These are phyloP conservation scores for Stichodactyla mertensii DNA, from an alignment of 64 coral and sea anemone species.

Conservation along the genomic window DNA sequence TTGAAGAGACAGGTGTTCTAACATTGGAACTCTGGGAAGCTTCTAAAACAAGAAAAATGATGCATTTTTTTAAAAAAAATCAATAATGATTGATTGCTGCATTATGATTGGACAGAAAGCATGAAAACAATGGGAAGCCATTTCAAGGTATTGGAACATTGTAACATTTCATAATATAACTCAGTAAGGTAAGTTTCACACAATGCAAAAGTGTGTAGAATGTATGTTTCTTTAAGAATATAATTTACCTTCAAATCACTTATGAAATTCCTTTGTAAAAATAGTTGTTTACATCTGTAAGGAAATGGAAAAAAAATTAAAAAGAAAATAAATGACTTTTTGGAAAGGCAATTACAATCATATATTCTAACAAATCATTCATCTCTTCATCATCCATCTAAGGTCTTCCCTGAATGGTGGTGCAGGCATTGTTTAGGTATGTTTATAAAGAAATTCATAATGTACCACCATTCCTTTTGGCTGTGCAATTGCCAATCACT, in stretches of 20 bases:
- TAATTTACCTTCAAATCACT: conserved; percentile 70
- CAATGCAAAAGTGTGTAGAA: no score
- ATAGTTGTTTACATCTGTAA: conserved; percentile 85
- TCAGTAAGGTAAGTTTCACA: neutral
- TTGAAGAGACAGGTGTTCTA: conserved; percentile 86
- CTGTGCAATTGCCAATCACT: no score
- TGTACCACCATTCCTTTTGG: no score
- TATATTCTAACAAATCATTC: no score
- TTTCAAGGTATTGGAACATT: neutral
- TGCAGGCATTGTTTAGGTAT: no score
- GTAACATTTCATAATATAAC: neutral
- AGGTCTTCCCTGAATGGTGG: no score
- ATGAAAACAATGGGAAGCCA: neutral
- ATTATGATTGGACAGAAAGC: no score
- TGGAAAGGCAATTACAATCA: no score
- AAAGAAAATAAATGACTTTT: no score
- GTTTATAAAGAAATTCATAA: no score
- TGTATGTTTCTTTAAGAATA: neutral
- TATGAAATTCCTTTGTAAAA: conserved; percentile 89
- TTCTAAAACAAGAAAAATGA: conserved; percentile 42
- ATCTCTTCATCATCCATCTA: no score
- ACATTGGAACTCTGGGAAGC: conserved; percentile 75
- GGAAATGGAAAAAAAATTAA: neutral
- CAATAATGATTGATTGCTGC: neutral
- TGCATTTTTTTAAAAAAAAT: neutral